These are phyloP conservation scores for Vanacampus margaritifer DNA, from an alignment of 2,113 vertebrate species.

Conservation along the genomic window DNA sequence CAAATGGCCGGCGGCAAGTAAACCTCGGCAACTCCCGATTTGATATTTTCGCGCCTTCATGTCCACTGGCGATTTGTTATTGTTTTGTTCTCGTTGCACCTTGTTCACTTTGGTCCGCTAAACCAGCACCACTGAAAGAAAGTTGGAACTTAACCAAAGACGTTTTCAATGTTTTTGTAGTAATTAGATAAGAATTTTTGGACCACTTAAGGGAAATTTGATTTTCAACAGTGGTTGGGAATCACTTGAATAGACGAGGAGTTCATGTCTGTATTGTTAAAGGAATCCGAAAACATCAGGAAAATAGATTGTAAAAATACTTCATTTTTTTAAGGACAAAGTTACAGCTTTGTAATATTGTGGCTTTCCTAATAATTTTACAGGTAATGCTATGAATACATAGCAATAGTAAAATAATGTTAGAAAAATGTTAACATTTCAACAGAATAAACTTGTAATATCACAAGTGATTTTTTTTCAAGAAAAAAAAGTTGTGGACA, in stretches of 20 bases:
- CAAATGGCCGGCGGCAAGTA: constrained; percentile 75
- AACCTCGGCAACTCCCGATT: neutral
- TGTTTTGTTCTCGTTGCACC: neutral
- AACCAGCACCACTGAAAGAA: neutral
- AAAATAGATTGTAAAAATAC: too few species aligned
- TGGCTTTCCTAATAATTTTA: too few species aligned
- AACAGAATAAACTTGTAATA: too few species aligned
- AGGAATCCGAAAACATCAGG: too few species aligned
- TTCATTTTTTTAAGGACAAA: too few species aligned
- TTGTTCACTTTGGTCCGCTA: neutral
- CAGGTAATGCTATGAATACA: too few species aligned
- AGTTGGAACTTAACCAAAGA: neutral
- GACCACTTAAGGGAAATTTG: neutral
- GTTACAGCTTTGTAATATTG: too few species aligned
- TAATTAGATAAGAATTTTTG: neutral
- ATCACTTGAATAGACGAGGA: neutral
- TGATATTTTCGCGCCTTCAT: neutral
- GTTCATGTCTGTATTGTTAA: too few species aligned
- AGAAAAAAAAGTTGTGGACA: too few species aligned
- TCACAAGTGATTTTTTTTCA: too few species aligned
- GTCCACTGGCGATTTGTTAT: neutral
- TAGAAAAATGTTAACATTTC: too few species aligned
- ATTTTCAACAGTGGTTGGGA: neutral
- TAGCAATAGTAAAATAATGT: too few species aligned
- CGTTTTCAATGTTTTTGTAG: neutral